Percentiles rank a stretch among this genome's conserved stretches.
phyloP scores from a whole-genome alignment of 2,113 vertebrate genomes.

The Falco punctatus region DNA sequence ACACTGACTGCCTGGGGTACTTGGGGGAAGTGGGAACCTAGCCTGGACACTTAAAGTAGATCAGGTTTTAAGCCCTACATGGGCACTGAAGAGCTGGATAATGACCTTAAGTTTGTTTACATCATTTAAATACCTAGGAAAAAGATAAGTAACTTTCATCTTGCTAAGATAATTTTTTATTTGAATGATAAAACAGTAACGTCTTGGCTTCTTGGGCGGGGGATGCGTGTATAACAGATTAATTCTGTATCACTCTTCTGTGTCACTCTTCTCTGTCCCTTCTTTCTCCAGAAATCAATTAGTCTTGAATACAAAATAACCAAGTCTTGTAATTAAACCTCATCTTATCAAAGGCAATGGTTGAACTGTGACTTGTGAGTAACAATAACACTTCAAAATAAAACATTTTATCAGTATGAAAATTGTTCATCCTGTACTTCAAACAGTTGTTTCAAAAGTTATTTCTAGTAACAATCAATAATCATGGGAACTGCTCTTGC shows the following conservation, averaged over 20 bases:
- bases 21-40: background rate
- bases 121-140: background rate
- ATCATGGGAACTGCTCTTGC: background rate
- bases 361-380: background rate
- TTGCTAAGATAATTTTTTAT: background rate
- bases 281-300: background rate
- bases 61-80: background rate
- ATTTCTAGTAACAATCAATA: background rate
- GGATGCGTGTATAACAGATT: background rate
- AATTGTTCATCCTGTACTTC: background rate
- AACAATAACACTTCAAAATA: background rate
- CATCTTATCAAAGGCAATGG: background rate
- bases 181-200: background rate
- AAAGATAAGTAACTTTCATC: background rate
- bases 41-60: rapidly evolving
- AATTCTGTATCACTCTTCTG: background rate
- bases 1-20: rapidly evolving
- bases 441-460: background rate
- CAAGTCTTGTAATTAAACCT: background rate
- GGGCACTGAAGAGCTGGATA: background rate
- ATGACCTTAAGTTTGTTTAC: background rate
- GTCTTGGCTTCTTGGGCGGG: background rate
- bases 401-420: background rate
- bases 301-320: background rate
- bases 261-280: background rate